Evolutionary conservation across 92 coral and sea anemone genomes (phyloP), one percentile per base, ranked within the genome.

Genomic region (Chrysogorgia sp.): DNA sequence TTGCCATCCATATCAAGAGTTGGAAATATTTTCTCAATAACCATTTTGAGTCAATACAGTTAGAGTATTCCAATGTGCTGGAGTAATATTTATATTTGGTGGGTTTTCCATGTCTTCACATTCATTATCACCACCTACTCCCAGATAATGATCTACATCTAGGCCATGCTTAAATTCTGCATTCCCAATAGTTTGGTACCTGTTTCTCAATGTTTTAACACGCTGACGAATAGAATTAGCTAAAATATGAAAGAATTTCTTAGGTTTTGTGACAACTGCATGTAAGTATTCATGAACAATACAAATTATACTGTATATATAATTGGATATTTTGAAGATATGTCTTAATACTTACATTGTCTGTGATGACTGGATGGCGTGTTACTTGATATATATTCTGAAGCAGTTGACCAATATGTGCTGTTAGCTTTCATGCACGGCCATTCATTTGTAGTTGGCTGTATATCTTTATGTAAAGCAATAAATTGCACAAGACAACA

Each of bases 401-500:
- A 82, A 49, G 82, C 82, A 13, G 50, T 53, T 14, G 2, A 19
- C 87, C 87, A 83, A 29, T 83, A 75, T 15, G 52, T 23, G 32
- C 75, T 62, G 15, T 50, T 76, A 10, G 87, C n/a, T 24, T 74
- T 65, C 66, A 82, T 70, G 35, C 66, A 63, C 24, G 82, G 86
- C 86, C 86, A 82, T 43, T 60, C 56, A 45, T 56, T 65, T 2
- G 13, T 22, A 2, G 81, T 67, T 20, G 76, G 53, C 40, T 75
- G 82, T 1, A 63, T 5, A 17, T 63, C 87, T 25, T 32, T 19
- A 37, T 83, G 87, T 19, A 83, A 37, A 0, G 82, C 87, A 20
- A 83, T 52, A 57, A 75, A 65, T 50, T 83, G 87, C 28, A 75
- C 87, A 50, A 83, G 68, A 23, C 75, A 79, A 43, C 49, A 58